These are phyloP conservation scores for Drosophila neotestacea DNA, from an alignment of 2,888 invertebrate genomes.

Conservation along the genomic window DNA sequence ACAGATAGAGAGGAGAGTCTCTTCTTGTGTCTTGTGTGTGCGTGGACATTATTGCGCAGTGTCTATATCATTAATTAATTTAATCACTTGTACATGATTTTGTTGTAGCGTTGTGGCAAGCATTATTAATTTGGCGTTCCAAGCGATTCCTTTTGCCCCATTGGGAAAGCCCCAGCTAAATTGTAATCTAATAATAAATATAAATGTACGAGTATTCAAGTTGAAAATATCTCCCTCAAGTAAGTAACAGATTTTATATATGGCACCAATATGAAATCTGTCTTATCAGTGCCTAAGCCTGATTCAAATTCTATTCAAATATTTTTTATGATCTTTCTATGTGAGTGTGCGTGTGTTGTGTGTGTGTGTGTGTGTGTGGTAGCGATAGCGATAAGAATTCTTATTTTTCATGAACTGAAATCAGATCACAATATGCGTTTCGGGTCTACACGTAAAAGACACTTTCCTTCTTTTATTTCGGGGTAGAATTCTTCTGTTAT, in stretches of 20 bases:
- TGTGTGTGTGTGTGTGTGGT: slow-evolving; percentile 1
- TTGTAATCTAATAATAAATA: slow-evolving; percentile 32
- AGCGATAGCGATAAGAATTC: slow-evolving; percentile 51
- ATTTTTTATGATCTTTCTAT: slow-evolving; percentile 35
- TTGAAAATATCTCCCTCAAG: slow-evolving; percentile 1
- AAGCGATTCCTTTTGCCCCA: background rate
- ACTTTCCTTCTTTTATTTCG: slow-evolving; percentile 36
- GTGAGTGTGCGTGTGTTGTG: slow-evolving; percentile 10
- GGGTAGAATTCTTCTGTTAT: slow-evolving; percentile 33
- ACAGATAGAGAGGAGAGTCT: slow-evolving; percentile 29
- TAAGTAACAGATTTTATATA: slow-evolving; percentile 2
- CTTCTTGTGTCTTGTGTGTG: slow-evolving; percentile 23
- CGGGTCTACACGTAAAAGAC: slow-evolving; percentile 14
- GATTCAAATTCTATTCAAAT: slow-evolving; percentile 36
- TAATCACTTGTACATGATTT: slow-evolving; percentile 83
- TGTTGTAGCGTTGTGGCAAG: slow-evolving; percentile 55
- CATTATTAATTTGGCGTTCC: slow-evolving; percentile 63
- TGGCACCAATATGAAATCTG: slow-evolving; percentile 8
- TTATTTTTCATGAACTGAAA: slow-evolving; percentile 26
- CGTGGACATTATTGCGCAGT: slow-evolving; percentile 83
- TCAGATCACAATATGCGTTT: slow-evolving; percentile 54
- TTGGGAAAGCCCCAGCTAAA: slow-evolving; percentile 40
- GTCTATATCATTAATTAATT: slow-evolving; percentile 84
- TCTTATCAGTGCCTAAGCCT: slow-evolving; percentile 45
- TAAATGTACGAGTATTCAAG: slow-evolving; percentile 5